A percentile compares a stretch with the other conserved stretches of the same genome.
These are phyloP conservation scores for Acridotheres tristis DNA, from an alignment of 2,797 vertebrate genomes.

Conservation along the genomic window DNA sequence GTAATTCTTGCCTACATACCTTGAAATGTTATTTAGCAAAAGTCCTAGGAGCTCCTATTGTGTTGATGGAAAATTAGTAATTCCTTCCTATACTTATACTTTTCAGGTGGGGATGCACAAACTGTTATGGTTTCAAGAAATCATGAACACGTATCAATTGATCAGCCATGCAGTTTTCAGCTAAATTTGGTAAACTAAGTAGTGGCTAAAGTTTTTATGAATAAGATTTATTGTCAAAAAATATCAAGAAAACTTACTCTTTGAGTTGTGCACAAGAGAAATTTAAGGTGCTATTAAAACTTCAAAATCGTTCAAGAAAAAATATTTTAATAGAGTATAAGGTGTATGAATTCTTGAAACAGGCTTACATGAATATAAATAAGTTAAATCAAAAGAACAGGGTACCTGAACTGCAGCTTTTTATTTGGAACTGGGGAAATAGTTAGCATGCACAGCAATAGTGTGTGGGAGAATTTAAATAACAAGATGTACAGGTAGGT, in stretches of 20 bases:
- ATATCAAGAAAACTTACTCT: not conserved
- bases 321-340: not conserved
- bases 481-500: not conserved
- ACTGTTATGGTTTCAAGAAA: not conserved
- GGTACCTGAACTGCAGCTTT: not conserved
- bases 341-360: not conserved
- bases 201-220: not conserved
- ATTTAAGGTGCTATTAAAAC: not conserved
- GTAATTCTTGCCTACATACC: not conserved
- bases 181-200: not conserved
- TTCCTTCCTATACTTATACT: not conserved
- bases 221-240: not conserved
- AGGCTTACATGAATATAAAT: not conserved
- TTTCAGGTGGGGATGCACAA: not conserved
- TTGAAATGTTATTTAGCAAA: not conserved
- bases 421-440: not conserved
- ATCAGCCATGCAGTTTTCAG: not conserved
- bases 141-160: not conserved
- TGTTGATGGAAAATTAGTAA: not conserved
- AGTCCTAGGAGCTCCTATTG: not conserved
- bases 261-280: not conserved
- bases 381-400: not conserved
- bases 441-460: not conserved
- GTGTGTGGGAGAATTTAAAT: not conserved
- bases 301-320: not conserved